Percentiles rank a stretch among this genome's conserved stretches.
Evolutionary conservation across 2,113 vertebrate species (phyloP).

Genomic region (Odocoileus virginianus): DNA sequence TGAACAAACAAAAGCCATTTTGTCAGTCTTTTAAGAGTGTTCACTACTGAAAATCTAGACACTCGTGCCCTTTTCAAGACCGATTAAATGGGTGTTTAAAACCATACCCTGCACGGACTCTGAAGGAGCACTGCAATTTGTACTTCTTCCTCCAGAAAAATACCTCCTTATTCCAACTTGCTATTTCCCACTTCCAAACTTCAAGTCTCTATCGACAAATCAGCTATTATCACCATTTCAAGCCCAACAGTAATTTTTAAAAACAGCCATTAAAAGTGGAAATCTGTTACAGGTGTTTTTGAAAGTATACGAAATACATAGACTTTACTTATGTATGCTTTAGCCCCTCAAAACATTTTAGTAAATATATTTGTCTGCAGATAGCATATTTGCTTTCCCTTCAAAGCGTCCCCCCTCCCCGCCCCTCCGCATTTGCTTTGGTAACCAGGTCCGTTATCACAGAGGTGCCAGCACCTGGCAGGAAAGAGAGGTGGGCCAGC

Average conservation of each 20-base stretch:
- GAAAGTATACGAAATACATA: background rate
- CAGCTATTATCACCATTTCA: background rate
- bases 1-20: background rate
- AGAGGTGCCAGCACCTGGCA: background rate
- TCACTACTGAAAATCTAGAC: background rate
- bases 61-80: background rate
- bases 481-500: background rate
- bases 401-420: background rate
- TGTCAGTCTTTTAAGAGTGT: background rate
- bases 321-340: background rate
- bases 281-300: background rate
- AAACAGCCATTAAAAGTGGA: conserved; percentile 1
- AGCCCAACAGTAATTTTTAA: conserved; percentile 6
- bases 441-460: background rate
- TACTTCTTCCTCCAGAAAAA: conserved; percentile 18
- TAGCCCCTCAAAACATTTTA: conserved; percentile 16
- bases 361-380: background rate
- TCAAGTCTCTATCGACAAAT: background rate
- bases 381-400: background rate
- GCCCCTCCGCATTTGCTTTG: background rate
- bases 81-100: background rate
- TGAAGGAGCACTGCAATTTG: background rate
- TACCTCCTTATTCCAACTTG: background rate
- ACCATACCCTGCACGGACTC: background rate
- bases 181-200: conserved; percentile 24